A percentile compares a stretch with the other conserved stretches of the same genome.
phyloP scores from a whole-genome alignment of 2,797 vertebrate genomes.

The Mus minutoides region DNA sequence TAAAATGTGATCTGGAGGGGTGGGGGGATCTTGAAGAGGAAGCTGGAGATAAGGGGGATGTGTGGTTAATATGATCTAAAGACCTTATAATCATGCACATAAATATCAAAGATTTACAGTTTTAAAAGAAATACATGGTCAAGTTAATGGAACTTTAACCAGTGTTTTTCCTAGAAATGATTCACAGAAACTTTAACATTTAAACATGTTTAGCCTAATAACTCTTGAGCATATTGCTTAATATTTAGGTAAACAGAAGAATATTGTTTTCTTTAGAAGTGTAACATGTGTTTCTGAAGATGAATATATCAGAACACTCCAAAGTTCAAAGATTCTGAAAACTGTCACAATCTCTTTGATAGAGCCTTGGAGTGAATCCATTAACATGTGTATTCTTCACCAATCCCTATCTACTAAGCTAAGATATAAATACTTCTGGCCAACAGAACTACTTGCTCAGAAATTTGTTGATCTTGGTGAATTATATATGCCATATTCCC shows the following conservation, averaged over 20 bases:
- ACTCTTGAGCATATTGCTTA: background rate
- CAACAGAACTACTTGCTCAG: background rate
- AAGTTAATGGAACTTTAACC: background rate
- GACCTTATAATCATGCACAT: background rate
- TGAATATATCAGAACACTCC: background rate
- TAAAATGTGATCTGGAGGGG: background rate
- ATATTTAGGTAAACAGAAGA: conserved; percentile 31
- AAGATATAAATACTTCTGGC: background rate
- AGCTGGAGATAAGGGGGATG: no score
- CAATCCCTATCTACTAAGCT: background rate
- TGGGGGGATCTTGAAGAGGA: background rate
- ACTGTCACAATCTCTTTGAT: background rate
- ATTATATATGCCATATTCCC: background rate
- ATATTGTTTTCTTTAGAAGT: background rate
- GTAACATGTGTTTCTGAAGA: conserved; percentile 13
- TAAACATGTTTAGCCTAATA: conserved; percentile 47
- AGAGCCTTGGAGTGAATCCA: background rate
- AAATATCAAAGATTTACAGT: background rate
- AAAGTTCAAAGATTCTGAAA: background rate
- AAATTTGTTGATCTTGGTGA: background rate
- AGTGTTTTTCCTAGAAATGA: background rate
- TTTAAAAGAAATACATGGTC: background rate
- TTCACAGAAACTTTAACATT: conserved; percentile 28
- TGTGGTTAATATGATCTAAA: background rate
- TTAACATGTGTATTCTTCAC: background rate